phyloP scores from a whole-genome alignment of 2,113 vertebrate species.

The Rhynchomys soricoides region DNA sequence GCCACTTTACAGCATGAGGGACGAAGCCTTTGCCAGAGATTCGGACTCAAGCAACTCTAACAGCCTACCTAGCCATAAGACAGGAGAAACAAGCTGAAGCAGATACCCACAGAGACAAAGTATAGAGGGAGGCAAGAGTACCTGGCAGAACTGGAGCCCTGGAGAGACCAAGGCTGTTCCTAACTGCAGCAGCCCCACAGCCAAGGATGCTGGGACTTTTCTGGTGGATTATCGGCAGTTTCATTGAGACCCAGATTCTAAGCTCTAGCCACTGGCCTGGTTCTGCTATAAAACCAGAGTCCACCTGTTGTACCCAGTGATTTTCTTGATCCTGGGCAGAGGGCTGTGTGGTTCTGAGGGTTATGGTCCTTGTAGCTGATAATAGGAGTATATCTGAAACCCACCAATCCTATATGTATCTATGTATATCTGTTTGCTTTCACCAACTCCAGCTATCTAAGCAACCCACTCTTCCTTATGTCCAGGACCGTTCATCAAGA shows the following conservation, averaged over 20 bases:
- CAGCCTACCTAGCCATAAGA: background rate
- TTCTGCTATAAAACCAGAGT: background rate
- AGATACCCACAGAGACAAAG: background rate
- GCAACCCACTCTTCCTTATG: fast-evolving
- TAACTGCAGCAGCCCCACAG: fast-evolving
- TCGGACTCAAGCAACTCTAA: background rate
- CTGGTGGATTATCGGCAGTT: background rate
- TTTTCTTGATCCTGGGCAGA: background rate
- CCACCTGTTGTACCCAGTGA: background rate
- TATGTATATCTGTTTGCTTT: fast-evolving
- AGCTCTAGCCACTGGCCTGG: background rate
- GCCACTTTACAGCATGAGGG: background rate
- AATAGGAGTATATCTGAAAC: background rate
- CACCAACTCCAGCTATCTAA: background rate
- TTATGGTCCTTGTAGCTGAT: background rate
- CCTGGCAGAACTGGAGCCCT: too few species aligned
- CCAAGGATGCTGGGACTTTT: background rate
- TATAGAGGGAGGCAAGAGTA: fast-evolving
- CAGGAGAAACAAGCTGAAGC: background rate
- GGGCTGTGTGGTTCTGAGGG: background rate
- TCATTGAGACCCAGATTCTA: background rate
- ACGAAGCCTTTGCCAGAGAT: too few species aligned
- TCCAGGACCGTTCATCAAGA: background rate
- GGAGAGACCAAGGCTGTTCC: background rate
- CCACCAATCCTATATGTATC: fast-evolving